These are phyloP conservation scores for Xanthorhoe spadicearia DNA, from an alignment of 2,888 invertebrate genomes.

Conservation along the genomic window DNA sequence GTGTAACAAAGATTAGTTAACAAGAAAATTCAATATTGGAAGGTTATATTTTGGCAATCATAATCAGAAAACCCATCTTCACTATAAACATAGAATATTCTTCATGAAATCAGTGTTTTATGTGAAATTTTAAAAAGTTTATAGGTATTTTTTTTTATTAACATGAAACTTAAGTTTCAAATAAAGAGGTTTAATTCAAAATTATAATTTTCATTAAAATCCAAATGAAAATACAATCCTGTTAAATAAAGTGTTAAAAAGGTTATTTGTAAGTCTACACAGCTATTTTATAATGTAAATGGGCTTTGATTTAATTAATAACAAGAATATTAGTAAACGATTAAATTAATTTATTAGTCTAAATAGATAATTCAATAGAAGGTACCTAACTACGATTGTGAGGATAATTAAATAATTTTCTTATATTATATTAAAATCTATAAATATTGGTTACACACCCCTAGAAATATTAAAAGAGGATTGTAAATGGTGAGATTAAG, in stretches of 20 bases:
- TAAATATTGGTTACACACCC: slow-evolving; percentile 52
- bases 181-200: too few species aligned
- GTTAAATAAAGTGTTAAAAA: not conserved
- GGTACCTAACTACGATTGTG: slow-evolving; percentile 71
- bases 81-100: not conserved
- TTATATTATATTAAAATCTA: slow-evolving; percentile 54
- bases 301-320: slow-evolving; percentile 42
- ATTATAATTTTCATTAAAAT: not conserved
- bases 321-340: slow-evolving; percentile 61
- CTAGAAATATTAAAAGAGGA: slow-evolving; percentile 42
- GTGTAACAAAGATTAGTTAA: slow-evolving; percentile 69
- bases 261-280: not conserved
- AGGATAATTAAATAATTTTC: slow-evolving; percentile 64
- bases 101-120: not conserved
- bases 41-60: slow-evolving; percentile 77
- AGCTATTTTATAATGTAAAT: slow-evolving; percentile 25
- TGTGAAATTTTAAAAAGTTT: too few species aligned
- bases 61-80: slow-evolving; percentile 19
- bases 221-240: not conserved
- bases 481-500: slow-evolving; percentile 36
- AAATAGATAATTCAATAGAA: slow-evolving; percentile 54
- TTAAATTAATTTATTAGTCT: slow-evolving; percentile 62
- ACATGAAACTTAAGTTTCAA: too few species aligned
- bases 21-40: slow-evolving; percentile 66
- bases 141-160: too few species aligned